A percentile compares a stretch with the other conserved stretches of the same genome.
Evolutionary conservation across 2,113 vertebrate genomes (phyloP).

Genomic region (Bagarius yarrelli): DNA sequence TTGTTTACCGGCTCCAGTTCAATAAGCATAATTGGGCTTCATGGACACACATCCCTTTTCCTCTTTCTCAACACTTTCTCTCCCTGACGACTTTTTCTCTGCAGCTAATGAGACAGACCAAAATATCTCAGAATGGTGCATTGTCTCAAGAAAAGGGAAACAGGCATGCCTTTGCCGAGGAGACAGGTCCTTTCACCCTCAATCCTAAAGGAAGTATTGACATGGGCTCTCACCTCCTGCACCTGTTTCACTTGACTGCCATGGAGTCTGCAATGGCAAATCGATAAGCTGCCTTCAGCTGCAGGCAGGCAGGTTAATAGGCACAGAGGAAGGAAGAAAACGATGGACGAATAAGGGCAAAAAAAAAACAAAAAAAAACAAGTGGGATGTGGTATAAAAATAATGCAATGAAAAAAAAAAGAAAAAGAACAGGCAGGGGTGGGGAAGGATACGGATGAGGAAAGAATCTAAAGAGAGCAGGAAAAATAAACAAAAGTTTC

Average conservation of each 20-base stretch:
- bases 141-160: constrained; percentile 21
- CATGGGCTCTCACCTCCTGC: constrained; percentile 33
- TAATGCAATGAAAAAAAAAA: constrained; percentile 18
- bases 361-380: constrained; percentile 18
- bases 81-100: constrained; percentile 6
- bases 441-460: background rate
- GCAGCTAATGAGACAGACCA: constrained; percentile 47
- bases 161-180: constrained; percentile 6
- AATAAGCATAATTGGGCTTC: constrained; percentile 29
- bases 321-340: constrained; percentile 19
- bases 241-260: constrained; percentile 27
- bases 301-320: constrained; percentile 45
- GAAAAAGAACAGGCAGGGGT: background rate
- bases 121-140: constrained; percentile 43
- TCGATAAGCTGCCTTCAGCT: constrained; percentile 47
- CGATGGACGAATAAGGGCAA: constrained; percentile 14
- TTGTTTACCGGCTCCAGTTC: constrained; percentile 29
- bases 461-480: constrained; percentile 12
- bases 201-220: constrained; percentile 37
- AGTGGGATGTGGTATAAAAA: constrained; percentile 41
- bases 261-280: constrained; percentile 31
- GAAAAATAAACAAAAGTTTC: constrained; percentile 31
- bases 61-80: constrained; percentile 26
- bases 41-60: constrained; percentile 17
- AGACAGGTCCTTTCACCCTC: constrained; percentile 36